phyloP scores from a whole-genome alignment of 2,888 invertebrate species.

The Boloria selene region DNA sequence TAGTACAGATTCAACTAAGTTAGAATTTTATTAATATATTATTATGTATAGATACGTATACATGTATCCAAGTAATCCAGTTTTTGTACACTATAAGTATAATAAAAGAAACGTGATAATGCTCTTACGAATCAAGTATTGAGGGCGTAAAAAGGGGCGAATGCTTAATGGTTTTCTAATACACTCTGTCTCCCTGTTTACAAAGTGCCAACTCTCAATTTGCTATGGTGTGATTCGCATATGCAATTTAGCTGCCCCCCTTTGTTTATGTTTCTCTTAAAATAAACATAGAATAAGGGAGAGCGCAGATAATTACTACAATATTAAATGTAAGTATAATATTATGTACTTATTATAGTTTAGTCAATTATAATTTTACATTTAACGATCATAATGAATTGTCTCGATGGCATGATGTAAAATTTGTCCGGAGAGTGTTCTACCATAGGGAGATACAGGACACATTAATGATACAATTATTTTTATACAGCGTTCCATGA shows the following conservation, averaged over 20 bases:
- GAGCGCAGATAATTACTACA: slow-evolving; percentile 4
- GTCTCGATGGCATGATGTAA: not conserved
- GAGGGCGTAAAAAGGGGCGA: slow-evolving; percentile 45
- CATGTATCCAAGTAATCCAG: not conserved
- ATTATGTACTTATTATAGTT: no score
- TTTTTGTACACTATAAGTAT: not conserved
- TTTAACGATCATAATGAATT: not conserved
- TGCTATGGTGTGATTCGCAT: slow-evolving; percentile 74
- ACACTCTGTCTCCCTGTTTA: slow-evolving; percentile 62
- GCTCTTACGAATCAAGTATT: slow-evolving; percentile 37
- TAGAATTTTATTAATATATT: no score
- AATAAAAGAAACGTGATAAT: slow-evolving; percentile 3
- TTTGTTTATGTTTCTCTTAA: slow-evolving; percentile 62
- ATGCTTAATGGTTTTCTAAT: slow-evolving; percentile 71
- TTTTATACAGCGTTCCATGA: slow-evolving; percentile 28
- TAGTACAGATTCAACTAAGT: no score
- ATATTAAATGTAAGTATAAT: slow-evolving; percentile 3
- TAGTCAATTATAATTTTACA: not conserved
- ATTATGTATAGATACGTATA: not conserved
- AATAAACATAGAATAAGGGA: slow-evolving; percentile 19
- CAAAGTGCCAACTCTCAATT: slow-evolving; percentile 67
- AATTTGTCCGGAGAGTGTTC: slow-evolving; percentile 6
- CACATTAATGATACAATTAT: slow-evolving; percentile 44
- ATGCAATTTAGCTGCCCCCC: slow-evolving; percentile 51
- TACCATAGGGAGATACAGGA: slow-evolving; percentile 20